Conservation (phyloP, 2,113 vertebrate species). For the Pao palembangensis region DNA sequence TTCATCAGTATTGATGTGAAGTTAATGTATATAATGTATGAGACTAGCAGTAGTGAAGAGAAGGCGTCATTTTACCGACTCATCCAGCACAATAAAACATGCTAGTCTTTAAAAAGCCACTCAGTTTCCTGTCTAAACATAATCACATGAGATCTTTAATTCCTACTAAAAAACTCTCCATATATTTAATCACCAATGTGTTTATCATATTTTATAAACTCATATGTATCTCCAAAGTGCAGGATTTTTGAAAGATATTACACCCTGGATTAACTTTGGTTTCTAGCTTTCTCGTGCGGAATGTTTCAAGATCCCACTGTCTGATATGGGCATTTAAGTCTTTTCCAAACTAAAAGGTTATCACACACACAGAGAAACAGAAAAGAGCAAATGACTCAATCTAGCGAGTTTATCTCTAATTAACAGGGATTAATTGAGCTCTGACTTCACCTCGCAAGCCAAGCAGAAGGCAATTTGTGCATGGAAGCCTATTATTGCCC, state of each 20-base stretch:
- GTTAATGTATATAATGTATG: conserved; percentile 6
- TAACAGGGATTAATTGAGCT: conserved; percentile 69
- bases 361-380: conserved; percentile 29
- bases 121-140: conserved; percentile 1
- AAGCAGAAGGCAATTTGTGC: conserved; percentile 60
- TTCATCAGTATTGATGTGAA: too few relatives aligned
- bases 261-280: conserved; percentile 39
- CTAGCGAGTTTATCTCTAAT: conserved; percentile 68
- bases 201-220: conserved; percentile 5
- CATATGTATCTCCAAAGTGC: conserved; percentile 30
- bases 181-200: conserved; percentile 46
- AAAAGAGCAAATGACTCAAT: conserved; percentile 51
- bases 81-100: conserved; percentile 20
- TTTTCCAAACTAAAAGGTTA: conserved; percentile 48
- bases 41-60: neutral
- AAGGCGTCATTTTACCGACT: conserved; percentile 15
- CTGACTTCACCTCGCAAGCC: conserved; percentile 51
- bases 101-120: conserved; percentile 26
- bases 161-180: too few relatives aligned
- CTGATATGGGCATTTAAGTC: conserved; percentile 25
- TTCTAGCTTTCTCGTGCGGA: conserved; percentile 16
- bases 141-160: neutral
- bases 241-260: conserved; percentile 45
- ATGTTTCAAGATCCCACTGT: conserved; percentile 28
- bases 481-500: conserved; percentile 45